These are phyloP conservation scores for Enteromius fasciolatus DNA, from an alignment of 2,797 vertebrate genomes.

Conservation along the genomic window DNA sequence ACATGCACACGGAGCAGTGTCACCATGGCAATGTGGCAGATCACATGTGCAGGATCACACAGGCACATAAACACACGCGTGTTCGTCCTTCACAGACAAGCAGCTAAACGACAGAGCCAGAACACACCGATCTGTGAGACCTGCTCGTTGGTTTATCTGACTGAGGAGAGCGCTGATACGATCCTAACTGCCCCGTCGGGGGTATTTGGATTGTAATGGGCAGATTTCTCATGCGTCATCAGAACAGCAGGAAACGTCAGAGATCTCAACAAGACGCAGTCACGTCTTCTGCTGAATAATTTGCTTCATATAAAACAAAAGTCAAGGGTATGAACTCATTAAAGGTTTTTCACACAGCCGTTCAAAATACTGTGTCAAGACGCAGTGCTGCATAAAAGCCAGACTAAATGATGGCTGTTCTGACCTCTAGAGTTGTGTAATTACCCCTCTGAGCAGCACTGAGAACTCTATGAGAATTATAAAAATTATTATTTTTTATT, in stretches of 20 bases:
- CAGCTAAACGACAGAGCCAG: background rate
- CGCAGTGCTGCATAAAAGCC: background rate
- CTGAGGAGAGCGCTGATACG: background rate
- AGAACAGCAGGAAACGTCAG: background rate
- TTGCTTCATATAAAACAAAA: background rate
- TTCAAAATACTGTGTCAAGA: no score
- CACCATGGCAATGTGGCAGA: slow-evolving; percentile 83
- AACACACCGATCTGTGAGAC: background rate
- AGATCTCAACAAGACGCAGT: background rate
- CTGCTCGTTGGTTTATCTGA: background rate
- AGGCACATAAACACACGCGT: slow-evolving; percentile 34
- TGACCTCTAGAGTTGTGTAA: background rate
- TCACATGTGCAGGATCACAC: slow-evolving; percentile 70
- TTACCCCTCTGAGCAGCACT: no score
- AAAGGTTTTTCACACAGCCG: background rate
- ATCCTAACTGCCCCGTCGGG: background rate
- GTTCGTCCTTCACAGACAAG: slow-evolving; percentile 28
- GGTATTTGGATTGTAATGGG: background rate
- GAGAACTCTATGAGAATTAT: no score
- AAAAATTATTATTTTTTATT: no score
- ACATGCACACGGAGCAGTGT: slow-evolving; percentile 75
- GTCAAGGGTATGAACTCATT: background rate
- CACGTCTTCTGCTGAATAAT: background rate
- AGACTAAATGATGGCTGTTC: background rate
- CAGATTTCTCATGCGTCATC: background rate